A percentile compares a stretch with the other conserved stretches of the same genome.
phyloP scores from a whole-genome alignment of 1,140 invertebrate genomes.

The Euwallacea fornicatus region DNA sequence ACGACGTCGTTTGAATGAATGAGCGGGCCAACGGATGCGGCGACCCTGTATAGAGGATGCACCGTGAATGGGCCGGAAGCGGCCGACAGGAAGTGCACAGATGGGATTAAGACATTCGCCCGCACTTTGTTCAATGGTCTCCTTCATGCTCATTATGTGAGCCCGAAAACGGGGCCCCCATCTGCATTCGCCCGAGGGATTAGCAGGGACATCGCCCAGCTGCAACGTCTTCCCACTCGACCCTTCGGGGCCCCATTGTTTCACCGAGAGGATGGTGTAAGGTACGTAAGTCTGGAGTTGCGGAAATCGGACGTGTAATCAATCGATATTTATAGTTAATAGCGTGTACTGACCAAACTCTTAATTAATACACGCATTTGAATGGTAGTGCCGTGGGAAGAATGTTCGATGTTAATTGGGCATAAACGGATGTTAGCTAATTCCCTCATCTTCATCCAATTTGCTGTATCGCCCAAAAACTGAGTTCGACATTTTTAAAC shows the following conservation, averaged over 20 bases:
- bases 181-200: conserved; percentile 6
- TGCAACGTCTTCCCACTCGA: background rate
- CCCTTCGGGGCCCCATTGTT: background rate
- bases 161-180: background rate
- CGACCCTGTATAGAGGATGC: conserved; percentile 21
- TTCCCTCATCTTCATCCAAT: no score
- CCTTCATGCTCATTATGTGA: background rate
- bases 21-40: conserved; percentile 22
- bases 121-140: conserved; percentile 11
- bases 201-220: background rate
- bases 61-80: conserved; percentile 29
- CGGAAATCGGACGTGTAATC: conserved; percentile 28
- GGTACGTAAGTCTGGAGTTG: no score
- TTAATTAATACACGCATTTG: conserved; percentile 19
- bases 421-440: conserved; percentile 19
- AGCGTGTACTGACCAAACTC: conserved; percentile 9
- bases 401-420: conserved; percentile 15
- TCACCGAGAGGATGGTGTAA: background rate
- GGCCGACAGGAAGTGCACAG: conserved; percentile 30
- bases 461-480: no score
- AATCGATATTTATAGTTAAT: conserved; percentile 21
- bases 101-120: conserved; percentile 33
- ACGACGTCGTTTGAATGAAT: conserved; percentile 1
- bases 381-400: conserved; percentile 22
- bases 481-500: no score